Conservation (phyloP, 1,140 invertebrate species). For the Arctopsyche grandis region DNA sequence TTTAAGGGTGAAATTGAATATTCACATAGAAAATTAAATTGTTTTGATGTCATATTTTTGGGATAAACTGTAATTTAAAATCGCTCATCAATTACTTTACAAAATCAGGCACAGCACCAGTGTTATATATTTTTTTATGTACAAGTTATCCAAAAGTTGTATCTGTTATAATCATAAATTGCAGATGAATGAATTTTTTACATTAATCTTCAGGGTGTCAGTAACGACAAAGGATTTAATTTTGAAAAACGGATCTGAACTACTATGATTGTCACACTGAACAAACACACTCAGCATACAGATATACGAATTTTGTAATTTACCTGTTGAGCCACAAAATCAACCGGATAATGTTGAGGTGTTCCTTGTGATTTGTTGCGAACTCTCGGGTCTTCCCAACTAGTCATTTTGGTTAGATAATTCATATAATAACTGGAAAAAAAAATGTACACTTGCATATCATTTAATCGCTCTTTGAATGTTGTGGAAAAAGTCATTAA, state of each 20-base stretch:
- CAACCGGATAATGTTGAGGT: constrained; percentile 48
- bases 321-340: constrained; percentile 49
- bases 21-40: too few relatives aligned
- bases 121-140: too few relatives aligned
- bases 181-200: too few relatives aligned
- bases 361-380: constrained; percentile 54
- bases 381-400: constrained; percentile 59
- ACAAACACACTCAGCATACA: not conserved
- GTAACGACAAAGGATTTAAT: not conserved
- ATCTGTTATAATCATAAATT: too few relatives aligned
- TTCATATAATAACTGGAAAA: constrained; percentile 80
- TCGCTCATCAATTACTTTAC: too few relatives aligned
- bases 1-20: too few relatives aligned
- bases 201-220: too few relatives aligned
- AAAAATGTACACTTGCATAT: constrained; percentile 28
- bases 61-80: too few relatives aligned
- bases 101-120: too few relatives aligned
- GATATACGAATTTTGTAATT: not conserved
- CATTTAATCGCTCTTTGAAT: constrained; percentile 37
- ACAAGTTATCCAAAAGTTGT: too few relatives aligned
- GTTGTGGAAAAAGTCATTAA: constrained; percentile 17
- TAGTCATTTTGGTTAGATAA: constrained; percentile 67
- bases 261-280: constrained; percentile 1
- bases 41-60: too few relatives aligned
- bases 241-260: not conserved